phyloP scores from a whole-genome alignment of 1,140 invertebrate genomes.

The Archivesica marissinica region DNA sequence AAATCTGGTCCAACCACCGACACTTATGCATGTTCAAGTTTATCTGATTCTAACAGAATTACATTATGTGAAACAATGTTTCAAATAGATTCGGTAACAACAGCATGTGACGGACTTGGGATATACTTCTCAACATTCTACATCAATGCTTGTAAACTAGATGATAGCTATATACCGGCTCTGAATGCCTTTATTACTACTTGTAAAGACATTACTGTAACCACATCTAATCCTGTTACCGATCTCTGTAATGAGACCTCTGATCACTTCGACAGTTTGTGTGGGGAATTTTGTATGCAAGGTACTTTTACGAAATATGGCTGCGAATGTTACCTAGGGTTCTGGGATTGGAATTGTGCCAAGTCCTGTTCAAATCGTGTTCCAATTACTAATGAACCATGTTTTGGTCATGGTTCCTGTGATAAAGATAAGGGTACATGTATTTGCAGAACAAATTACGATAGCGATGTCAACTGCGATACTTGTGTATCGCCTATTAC shows the following conservation, averaged over 20 bases:
- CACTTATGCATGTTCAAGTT: background rate
- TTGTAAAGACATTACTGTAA: constrained; percentile 32
- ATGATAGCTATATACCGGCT: constrained; percentile 48
- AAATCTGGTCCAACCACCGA: background rate
- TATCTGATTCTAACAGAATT: constrained; percentile 4
- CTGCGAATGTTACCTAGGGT: constrained; percentile 62
- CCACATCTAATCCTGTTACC: constrained; percentile 4
- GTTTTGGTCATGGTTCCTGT: constrained; percentile 61
- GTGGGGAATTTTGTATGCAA: constrained; percentile 62
- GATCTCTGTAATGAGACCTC: constrained; percentile 46
- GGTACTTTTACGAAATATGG: constrained; percentile 15
- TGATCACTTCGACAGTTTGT: constrained; percentile 57
- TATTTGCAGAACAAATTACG: constrained; percentile 47
- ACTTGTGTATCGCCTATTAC: constrained; percentile 55
- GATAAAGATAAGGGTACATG: constrained; percentile 50
- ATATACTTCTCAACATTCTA: constrained; percentile 37
- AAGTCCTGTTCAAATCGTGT: constrained; percentile 59
- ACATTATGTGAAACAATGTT: constrained; percentile 37
- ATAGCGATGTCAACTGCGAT: constrained; percentile 40
- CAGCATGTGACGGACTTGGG: constrained; percentile 39
- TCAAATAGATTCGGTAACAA: background rate
- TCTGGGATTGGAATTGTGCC: constrained; percentile 60
- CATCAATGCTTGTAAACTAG: constrained; percentile 50
- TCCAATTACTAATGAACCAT: constrained; percentile 7
- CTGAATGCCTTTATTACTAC: constrained; percentile 33